Percentiles rank a stretch among this genome's conserved stretches.
phyloP scores from a whole-genome alignment of 2,113 vertebrate species.

The Pollachius pollachius region DNA sequence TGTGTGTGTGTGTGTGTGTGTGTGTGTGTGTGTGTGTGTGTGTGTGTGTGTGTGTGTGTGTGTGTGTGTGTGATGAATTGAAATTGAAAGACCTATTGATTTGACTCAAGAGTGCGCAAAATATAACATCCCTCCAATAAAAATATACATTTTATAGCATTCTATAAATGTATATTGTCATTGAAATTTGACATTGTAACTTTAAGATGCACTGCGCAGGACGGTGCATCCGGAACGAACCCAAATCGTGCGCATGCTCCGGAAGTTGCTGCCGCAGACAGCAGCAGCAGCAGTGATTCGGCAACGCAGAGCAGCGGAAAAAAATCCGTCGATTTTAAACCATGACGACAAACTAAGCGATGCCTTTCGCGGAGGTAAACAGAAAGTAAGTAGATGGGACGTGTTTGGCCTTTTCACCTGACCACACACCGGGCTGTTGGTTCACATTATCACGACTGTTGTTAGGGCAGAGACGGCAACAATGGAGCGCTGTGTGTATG shows the following conservation, averaged over 20 bases:
- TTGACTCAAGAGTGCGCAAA: too few species aligned
- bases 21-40: too few species aligned
- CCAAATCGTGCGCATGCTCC: constrained; percentile 69
- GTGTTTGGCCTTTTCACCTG: background rate
- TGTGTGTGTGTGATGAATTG: too few species aligned
- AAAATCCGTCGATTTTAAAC: constrained; percentile 68
- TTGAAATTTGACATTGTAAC: constrained; percentile 28
- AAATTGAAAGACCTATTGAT: too few species aligned
- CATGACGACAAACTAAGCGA: constrained; percentile 72
- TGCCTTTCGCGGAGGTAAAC: constrained; percentile 64
- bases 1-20: too few species aligned
- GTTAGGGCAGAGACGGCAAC: constrained; percentile 67
- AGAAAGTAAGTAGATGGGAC: constrained; percentile 71
- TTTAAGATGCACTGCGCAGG: constrained; percentile 54
- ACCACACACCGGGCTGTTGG: background rate
- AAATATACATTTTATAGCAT: too few species aligned
- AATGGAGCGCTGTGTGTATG: constrained; percentile 68
- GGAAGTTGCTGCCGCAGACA: constrained; percentile 81
- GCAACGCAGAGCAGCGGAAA: constrained; percentile 68
- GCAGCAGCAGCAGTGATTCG: constrained; percentile 79
- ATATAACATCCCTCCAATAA: too few species aligned
- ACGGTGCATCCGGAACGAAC: constrained; percentile 33
- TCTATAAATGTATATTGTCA: too few species aligned
- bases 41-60: too few species aligned
- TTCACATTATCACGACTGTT: constrained; percentile 33